phyloP scores from a whole-genome alignment of 2,888 invertebrate genomes.

The Electrophaes corylata region DNA sequence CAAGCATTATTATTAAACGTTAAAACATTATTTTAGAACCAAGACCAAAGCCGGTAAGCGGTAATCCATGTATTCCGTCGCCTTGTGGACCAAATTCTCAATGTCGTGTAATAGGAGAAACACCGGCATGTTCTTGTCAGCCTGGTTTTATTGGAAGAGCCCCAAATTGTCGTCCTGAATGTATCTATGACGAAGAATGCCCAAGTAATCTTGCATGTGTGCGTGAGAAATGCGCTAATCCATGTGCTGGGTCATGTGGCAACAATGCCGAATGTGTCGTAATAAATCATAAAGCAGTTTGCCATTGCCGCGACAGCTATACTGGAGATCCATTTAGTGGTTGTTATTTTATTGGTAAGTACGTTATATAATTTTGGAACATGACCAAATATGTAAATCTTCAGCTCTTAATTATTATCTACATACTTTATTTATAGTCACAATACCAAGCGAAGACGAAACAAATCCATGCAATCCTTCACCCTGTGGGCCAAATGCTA shows the following conservation, averaged over 20 bases:
- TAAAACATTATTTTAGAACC: slow-evolving; percentile 72
- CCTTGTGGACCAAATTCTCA: slow-evolving; percentile 94
- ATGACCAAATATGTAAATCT: background rate
- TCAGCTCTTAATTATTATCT: background rate
- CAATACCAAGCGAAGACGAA: slow-evolving; percentile 86
- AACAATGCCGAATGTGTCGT: slow-evolving; percentile 90
- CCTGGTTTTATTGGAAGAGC: slow-evolving; percentile 92
- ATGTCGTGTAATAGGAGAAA: slow-evolving; percentile 90
- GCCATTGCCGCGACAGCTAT: slow-evolving; percentile 91
- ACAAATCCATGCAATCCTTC: slow-evolving; percentile 92
- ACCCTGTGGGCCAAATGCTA: slow-evolving; percentile 93
- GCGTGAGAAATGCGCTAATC: slow-evolving; percentile 91
- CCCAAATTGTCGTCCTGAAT: slow-evolving; percentile 94
- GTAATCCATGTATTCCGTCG: slow-evolving; percentile 91
- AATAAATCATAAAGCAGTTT: slow-evolving; percentile 92
- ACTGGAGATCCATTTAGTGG: slow-evolving; percentile 94
- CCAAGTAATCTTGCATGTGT: slow-evolving; percentile 92
- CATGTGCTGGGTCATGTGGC: slow-evolving; percentile 94
- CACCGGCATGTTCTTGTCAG: slow-evolving; percentile 92
- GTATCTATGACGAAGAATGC: slow-evolving; percentile 93
- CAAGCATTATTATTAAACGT: background rate
- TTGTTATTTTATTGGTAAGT: slow-evolving; percentile 83
- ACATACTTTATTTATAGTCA: slow-evolving; percentile 63
- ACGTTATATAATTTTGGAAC: slow-evolving; percentile 18
- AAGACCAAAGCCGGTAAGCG: slow-evolving; percentile 78